Base-by-base conservation (phyloP, 1,140 invertebrate genomes). In the Colletes gigas region DNA sequence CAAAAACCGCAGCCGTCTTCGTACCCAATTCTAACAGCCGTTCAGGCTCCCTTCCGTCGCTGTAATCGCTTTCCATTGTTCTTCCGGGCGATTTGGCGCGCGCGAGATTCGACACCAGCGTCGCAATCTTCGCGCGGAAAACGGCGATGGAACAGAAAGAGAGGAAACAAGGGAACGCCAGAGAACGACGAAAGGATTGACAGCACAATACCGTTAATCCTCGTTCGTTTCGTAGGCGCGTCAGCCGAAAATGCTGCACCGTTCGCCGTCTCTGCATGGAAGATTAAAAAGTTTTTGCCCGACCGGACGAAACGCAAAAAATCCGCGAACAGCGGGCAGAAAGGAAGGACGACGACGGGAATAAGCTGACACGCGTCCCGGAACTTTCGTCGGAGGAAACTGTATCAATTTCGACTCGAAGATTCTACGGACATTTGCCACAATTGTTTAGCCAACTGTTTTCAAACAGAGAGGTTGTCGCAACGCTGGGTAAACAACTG, bases 261-360 rank as follows among this genome's bases (percentile, higher is more conserved):
- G 39, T n/a, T 59, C 69, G 17, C 65, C 21, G n/a, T 39, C 70
- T 69, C 52, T 65, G 68, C 62, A 55, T 73, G 57, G 78, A 78
- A 87, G 88, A 88, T 88, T 89, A 88, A 89, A 86, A 89, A 88
- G 81, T 89, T 88, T 88, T 89, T 88, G 82, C 70, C 78, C 21
- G 83, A 73, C 78, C 69, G 78, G 65, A 66, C 69, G 63, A 81
- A 78, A 81, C 79, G 78, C 54, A 83, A 83, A 86, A 86, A 88
- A 80, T 73, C 71, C 54, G 57, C 12, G n/a, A 39, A 19, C 54
- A 55, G 39, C 30, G 4, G 79, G 39, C n/a, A 15, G 57, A 41
- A 57, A 62, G 14, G 19, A 9, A 39, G n/a, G 15, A 41, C 39
- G 12, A 44, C 30, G 67, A 2, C 6, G 14, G 17, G 9, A 57